Percentiles rank a stretch among this genome's conserved stretches.
phyloP scores from a whole-genome alignment of 2,888 invertebrate genomes.

The Patella pellucida region DNA sequence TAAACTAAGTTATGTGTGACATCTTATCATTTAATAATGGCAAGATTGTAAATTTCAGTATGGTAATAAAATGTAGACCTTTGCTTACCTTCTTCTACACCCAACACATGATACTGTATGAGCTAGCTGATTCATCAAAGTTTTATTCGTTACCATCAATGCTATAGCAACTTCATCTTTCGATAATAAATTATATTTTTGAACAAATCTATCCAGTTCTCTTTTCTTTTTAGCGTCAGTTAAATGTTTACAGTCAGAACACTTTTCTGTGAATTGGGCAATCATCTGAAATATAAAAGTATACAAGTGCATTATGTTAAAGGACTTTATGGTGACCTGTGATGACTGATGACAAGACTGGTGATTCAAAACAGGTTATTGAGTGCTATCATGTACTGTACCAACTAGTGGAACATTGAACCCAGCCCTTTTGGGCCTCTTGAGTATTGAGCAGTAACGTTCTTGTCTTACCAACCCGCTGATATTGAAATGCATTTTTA shows the following conservation, averaged over 20 bases:
- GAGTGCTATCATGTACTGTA: no score
- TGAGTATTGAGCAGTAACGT: not conserved
- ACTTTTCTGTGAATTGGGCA: conserved; percentile 90
- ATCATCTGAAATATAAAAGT: conserved; percentile 80
- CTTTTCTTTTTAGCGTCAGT: conserved; percentile 77
- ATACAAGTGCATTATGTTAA: no score
- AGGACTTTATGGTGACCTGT: no score
- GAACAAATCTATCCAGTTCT: conserved; percentile 87
- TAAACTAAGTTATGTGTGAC: no score
- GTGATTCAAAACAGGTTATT: no score
- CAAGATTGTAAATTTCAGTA: no score
- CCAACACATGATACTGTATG: conserved; percentile 95
- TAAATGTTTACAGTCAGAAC: conserved; percentile 83
- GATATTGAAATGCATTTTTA: no score
- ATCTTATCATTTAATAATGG: no score
- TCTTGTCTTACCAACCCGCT: not conserved
- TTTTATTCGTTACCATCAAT: conserved; percentile 85
- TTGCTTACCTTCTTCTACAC: conserved; percentile 85
- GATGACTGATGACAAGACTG: no score
- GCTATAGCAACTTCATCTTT: conserved; percentile 84
- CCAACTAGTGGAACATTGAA: no score
- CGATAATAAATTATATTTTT: conserved; percentile 84
- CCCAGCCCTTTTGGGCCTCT: no score
- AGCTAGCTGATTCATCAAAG: conserved; percentile 86
- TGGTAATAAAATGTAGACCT: no score